These are phyloP conservation scores for Premnoplex brunnescens DNA, from an alignment of 2,797 vertebrate species.

Conservation along the genomic window DNA sequence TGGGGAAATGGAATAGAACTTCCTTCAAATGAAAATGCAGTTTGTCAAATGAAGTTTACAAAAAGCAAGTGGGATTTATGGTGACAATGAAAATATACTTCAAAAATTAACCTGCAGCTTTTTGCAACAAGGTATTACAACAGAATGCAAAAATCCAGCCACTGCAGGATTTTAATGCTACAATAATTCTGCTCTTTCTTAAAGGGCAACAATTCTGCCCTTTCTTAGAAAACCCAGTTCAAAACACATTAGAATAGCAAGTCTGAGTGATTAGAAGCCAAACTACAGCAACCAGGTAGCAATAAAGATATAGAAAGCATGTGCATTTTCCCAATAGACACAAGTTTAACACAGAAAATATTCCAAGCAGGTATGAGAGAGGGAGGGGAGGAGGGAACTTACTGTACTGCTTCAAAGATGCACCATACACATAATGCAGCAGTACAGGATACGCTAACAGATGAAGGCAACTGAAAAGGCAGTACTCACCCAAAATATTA, in stretches of 20 bases:
- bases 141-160: constrained; percentile 6
- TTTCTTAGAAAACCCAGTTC: neutral
- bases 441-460: neutral
- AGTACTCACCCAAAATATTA: constrained; percentile 98
- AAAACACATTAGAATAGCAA: neutral
- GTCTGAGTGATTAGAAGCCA: neutral
- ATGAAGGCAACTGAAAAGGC: constrained; percentile 13
- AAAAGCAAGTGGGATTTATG: neutral
- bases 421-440: constrained; percentile 20
- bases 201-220: constrained; percentile 5
- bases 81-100: neutral
- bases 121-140: neutral
- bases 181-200: neutral
- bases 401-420: constrained; percentile 37
- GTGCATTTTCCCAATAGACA: neutral
- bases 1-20: neutral
- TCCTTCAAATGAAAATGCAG: constrained; percentile 34
- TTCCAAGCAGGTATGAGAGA: constrained; percentile 47
- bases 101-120: neutral
- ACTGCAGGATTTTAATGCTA: constrained; percentile 52
- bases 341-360: constrained; percentile 36
- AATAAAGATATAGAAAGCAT: neutral
- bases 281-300: neutral
- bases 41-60: constrained; percentile 7
- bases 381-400: constrained; percentile 3